These are phyloP conservation scores for Suillia variegata DNA, from an alignment of 2,888 invertebrate species.

Conservation along the genomic window DNA sequence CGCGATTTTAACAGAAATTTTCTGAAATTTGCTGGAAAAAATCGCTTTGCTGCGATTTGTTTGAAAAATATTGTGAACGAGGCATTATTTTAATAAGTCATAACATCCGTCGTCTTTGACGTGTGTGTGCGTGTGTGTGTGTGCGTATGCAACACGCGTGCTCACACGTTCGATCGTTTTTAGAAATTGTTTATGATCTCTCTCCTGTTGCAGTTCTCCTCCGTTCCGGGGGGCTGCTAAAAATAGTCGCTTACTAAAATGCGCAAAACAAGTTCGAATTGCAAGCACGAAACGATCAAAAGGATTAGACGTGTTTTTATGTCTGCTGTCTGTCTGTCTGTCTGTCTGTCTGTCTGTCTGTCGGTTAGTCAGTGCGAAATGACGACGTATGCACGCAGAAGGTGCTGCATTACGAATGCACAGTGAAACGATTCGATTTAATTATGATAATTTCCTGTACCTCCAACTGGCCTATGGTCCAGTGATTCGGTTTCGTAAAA, in stretches of 20 bases:
- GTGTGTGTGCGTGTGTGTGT: background rate
- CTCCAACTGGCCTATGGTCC: too few relatives aligned
- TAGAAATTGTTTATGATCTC: conserved; percentile 19
- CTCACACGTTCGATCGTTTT: conserved; percentile 9
- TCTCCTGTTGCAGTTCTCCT: conserved; percentile 15
- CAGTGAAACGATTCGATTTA: background rate
- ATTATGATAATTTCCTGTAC: too few relatives aligned
- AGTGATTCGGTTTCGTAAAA: too few relatives aligned
- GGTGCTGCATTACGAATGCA: conserved; percentile 7
- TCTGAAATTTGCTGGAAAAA: too few relatives aligned
- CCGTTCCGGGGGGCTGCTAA: background rate
- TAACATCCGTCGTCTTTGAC: conserved; percentile 27
- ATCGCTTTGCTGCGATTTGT: conserved; percentile 23
- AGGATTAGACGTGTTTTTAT: conserved; percentile 14
- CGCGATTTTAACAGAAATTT: too few relatives aligned
- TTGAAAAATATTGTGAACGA: conserved; percentile 22
- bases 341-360: background rate
- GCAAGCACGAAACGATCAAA: conserved; percentile 20
- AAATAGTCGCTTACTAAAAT: conserved; percentile 8
- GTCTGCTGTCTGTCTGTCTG: background rate
- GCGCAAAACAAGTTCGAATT: background rate
- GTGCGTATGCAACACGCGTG: background rate
- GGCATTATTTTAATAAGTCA: conserved; percentile 26
- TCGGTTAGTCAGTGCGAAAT: background rate
- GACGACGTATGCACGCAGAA: conserved; percentile 17